phyloP scores from a whole-genome alignment of 1,140 invertebrate genomes.

The Phenacoccus solenopsis region DNA sequence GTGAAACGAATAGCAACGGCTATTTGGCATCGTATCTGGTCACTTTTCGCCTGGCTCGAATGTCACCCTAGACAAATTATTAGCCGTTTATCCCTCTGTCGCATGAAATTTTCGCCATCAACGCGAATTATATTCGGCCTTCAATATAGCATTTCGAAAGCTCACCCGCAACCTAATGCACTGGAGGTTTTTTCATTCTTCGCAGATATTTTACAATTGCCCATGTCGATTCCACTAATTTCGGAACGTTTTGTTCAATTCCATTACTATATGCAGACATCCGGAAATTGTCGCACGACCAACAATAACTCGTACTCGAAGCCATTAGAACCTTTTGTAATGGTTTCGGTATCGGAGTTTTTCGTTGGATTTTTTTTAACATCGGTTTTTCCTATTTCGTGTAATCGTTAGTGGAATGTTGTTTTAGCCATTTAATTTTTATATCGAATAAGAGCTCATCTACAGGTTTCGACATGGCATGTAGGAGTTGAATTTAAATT shows the following conservation, averaged over 20 bases:
- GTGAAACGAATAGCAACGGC: neutral
- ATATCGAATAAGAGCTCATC: too few relatives aligned
- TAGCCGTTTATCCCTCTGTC: neutral
- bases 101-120: neutral
- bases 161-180: neutral
- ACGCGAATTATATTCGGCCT: conserved; percentile 7
- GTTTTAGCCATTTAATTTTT: too few relatives aligned
- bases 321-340: too few relatives aligned
- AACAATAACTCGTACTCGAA: too few relatives aligned
- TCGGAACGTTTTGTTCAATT: neutral
- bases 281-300: neutral
- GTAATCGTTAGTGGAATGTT: too few relatives aligned
- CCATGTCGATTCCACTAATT: neutral
- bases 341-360: too few relatives aligned
- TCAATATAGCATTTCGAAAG: neutral
- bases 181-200: too few relatives aligned
- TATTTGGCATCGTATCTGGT: conserved; percentile 11
- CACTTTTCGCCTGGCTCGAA: conserved; percentile 8
- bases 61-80: conserved; percentile 13
- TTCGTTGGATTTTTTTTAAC: too few relatives aligned
- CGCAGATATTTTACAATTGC: too few relatives aligned
- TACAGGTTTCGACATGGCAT: too few relatives aligned
- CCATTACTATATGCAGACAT: neutral
- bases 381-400: too few relatives aligned
- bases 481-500: too few relatives aligned